Base-by-base conservation (phyloP, 1,140 invertebrate species). In the Apis cerana region DNA sequence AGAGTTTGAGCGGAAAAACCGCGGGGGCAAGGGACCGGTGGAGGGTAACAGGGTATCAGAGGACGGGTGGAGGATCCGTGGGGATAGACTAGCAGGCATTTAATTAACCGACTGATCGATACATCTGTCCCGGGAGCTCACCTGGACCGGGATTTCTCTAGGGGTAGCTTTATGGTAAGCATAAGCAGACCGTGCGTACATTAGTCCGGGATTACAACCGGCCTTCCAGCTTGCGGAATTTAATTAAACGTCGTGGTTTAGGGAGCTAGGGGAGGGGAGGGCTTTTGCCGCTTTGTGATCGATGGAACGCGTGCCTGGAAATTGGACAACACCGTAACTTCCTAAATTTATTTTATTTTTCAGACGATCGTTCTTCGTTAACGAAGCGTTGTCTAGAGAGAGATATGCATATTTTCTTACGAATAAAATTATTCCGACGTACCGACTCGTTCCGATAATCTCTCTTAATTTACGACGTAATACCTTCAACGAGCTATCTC, bases 31-130 rank as follows among this genome's bases (percentile, higher is more conserved):
- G 64, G 54, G 62, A 50, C 43, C 50, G 64, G 56, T 82, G 33
- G 54, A 68, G 23, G 69, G 75, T 87, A 87, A 82, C 85, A 87
- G 78, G 85, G 27, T 65, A 52, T 12, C 75, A 88, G 83, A 5
- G 13, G n/a, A 33, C 50, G 65, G 52, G 48, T 61, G 68, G 71
- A 82, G 67, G 15, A 75, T 70, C 48, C 33, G 61, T 52, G 33
- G 75, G 56, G n/a, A 33, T 27, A 59, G 43, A 50, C 64, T 70
- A 64, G 68, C 83, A 59, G 79, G 83, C 72, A 82, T 88, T 88
- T 88, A 88, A 88, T 88, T 88, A 88, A 85, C 87, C 75, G 81
- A 65, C 86, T 88, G 87, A 88, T 88, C 87, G 86, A 88, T 88
- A 88, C 82, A 87, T 68, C 86, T 87, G 86, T 72, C 86, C 86